Percentiles rank a stretch among this genome's conserved stretches.
Conservation (phyloP, 2,797 vertebrate genomes). For the Pachyuromys duprasi region DNA sequence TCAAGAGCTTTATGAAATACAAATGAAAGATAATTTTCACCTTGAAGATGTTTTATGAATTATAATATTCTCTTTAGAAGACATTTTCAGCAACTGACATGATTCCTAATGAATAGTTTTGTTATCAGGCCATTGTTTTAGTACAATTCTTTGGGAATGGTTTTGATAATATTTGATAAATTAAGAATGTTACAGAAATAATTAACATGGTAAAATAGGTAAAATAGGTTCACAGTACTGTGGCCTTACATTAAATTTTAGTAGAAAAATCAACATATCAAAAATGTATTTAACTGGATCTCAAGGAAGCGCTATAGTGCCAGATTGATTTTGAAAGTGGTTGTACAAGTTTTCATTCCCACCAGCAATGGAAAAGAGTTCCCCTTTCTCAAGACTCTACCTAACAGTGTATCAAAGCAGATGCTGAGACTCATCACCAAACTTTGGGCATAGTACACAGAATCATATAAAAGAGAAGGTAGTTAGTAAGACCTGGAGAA, state of each 20-base stretch:
- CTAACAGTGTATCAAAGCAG: no score
- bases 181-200: background rate
- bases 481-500: no score
- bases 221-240: background rate
- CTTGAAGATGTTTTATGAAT: background rate
- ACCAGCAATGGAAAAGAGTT: no score
- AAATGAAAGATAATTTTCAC: background rate
- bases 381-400: no score
- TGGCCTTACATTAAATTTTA: background rate
- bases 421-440: no score
- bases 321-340: no score
- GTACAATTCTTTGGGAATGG: background rate
- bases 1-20: background rate
- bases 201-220: background rate
- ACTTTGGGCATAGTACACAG: no score
- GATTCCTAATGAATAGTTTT: background rate
- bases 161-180: background rate
- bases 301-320: no score
- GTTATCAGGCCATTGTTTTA: background rate
- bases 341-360: no score
- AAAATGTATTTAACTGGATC: no score
- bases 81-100: background rate
- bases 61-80: background rate
- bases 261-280: background rate
- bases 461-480: no score